These are phyloP conservation scores for Syngnathus scovelli DNA, from an alignment of 2,113 vertebrate species.

Conservation along the genomic window DNA sequence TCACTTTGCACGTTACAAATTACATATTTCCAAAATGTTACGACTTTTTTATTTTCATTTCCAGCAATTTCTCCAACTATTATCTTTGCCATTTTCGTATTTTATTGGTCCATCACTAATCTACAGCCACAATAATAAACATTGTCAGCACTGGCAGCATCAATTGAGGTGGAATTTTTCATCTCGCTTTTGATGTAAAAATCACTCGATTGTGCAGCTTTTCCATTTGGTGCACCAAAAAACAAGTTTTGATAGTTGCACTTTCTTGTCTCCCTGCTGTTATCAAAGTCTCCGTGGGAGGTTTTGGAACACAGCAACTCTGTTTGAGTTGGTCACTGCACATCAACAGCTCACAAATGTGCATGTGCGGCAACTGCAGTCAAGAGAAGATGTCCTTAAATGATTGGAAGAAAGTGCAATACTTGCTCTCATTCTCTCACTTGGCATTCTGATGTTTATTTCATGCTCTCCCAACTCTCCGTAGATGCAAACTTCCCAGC, in stretches of 20 bases:
- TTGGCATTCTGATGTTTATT: slow-evolving; percentile 53
- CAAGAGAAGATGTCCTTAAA: slow-evolving; percentile 25
- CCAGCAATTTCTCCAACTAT: too few species aligned
- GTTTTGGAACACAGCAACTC: slow-evolving; percentile 39
- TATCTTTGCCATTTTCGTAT: too few species aligned
- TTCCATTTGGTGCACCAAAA: not conserved
- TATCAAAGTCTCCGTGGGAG: slow-evolving; percentile 29
- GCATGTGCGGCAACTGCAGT: slow-evolving; percentile 26
- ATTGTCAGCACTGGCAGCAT: not conserved
- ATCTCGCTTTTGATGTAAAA: not conserved
- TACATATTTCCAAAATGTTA: too few species aligned
- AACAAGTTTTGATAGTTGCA: not conserved
- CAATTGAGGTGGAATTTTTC: not conserved
- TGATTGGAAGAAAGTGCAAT: slow-evolving; percentile 21
- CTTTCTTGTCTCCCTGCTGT: slow-evolving; percentile 30
- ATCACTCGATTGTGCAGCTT: not conserved
- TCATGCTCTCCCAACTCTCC: slow-evolving; percentile 45
- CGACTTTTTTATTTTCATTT: not conserved
- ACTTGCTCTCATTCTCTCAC: slow-evolving; percentile 2
- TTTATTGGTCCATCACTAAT: too few species aligned
- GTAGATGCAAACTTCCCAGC: slow-evolving; percentile 39
- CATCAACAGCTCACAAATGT: not conserved
- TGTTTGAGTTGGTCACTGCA: slow-evolving; percentile 31
- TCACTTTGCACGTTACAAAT: too few species aligned
- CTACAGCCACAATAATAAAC: too few species aligned